Evolutionary conservation across 1,140 invertebrate species (phyloP).

Genomic region (Drosophila seguyi): DNA sequence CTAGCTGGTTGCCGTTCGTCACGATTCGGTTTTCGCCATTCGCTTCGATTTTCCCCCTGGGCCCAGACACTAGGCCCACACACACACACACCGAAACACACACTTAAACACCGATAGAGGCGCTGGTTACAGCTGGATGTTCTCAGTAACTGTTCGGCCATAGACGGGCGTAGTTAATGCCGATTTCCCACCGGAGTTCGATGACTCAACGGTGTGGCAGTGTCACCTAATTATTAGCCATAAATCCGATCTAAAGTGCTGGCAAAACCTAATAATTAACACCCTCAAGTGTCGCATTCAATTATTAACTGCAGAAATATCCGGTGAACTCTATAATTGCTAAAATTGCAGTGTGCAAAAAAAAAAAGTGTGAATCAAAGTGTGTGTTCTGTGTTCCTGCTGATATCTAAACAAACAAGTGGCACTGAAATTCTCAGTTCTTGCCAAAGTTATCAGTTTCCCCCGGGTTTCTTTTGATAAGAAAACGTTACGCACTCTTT

Average conservation of each 20-base stretch:
- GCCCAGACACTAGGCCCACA: slow-evolving; percentile 3
- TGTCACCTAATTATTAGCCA: slow-evolving; percentile 27
- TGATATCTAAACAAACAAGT: slow-evolving; percentile 27
- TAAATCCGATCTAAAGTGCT: slow-evolving; percentile 28
- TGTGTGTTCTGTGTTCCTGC: neutral
- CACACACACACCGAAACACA: neutral
- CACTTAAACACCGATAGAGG: neutral
- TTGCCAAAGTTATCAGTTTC: slow-evolving; percentile 35
- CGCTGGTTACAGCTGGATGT: slow-evolving; percentile 42
- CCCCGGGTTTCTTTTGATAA: slow-evolving; percentile 41
- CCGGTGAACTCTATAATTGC: slow-evolving; percentile 1
- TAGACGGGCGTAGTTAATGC: slow-evolving; percentile 53
- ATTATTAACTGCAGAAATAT: neutral
- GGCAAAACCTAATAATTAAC: slow-evolving; percentile 24
- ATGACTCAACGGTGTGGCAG: slow-evolving; percentile 25
- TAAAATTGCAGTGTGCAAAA: too few relatives aligned
- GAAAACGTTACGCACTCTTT: slow-evolving; percentile 54
- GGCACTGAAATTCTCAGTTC: slow-evolving; percentile 21
- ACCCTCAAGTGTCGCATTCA: slow-evolving; percentile 7
- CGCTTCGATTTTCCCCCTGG: slow-evolving; percentile 31
- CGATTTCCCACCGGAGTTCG: slow-evolving; percentile 40
- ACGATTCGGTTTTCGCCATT: slow-evolving; percentile 33
- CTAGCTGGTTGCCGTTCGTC: slow-evolving; percentile 44
- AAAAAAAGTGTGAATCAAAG: slow-evolving; percentile 15
- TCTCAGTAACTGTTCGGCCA: slow-evolving; percentile 57